Conservation (phyloP, 1,140 invertebrate genomes). For the Lineus longissimus region DNA sequence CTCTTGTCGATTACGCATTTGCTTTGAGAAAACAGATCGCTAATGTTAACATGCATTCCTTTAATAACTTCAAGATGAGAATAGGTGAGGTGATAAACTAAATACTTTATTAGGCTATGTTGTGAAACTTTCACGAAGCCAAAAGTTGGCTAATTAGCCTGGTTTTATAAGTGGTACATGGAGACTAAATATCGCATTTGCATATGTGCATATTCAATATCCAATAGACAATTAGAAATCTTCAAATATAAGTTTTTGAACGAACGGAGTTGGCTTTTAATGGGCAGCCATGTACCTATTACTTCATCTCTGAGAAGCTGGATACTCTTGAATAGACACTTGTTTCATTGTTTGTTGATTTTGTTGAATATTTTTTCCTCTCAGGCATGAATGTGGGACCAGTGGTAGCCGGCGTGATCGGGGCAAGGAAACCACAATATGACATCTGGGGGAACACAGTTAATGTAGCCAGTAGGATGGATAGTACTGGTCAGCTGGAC, state of each 20-base stretch:
- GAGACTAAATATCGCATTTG: no score
- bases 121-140: no score
- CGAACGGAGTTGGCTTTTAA: no score
- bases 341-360: no score
- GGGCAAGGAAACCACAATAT: conserved; percentile 95
- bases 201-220: no score
- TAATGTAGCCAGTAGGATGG: conserved; percentile 95
- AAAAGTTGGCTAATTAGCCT: no score
- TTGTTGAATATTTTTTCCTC: conserved; percentile 20
- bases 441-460: conserved; percentile 99
- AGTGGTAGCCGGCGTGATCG: conserved; percentile 92
- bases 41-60: conserved; percentile 94
- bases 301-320: no score
- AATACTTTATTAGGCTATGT: conserved; percentile 19
- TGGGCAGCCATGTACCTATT: no score
- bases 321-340: no score
- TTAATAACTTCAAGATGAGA: conserved; percentile 91
- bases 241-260: no score
- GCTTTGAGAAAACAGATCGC: conserved; percentile 87
- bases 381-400: conserved; percentile 89
- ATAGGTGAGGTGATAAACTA: conserved; percentile 69
- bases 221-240: no score
- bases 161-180: no score
- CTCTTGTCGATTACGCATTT: conserved; percentile 90
- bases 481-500: conserved; percentile 87